A percentile compares a stretch with the other conserved stretches of the same genome.
Conservation (phyloP, 2,888 invertebrate species). For the Dynastes hyllus region DNA sequence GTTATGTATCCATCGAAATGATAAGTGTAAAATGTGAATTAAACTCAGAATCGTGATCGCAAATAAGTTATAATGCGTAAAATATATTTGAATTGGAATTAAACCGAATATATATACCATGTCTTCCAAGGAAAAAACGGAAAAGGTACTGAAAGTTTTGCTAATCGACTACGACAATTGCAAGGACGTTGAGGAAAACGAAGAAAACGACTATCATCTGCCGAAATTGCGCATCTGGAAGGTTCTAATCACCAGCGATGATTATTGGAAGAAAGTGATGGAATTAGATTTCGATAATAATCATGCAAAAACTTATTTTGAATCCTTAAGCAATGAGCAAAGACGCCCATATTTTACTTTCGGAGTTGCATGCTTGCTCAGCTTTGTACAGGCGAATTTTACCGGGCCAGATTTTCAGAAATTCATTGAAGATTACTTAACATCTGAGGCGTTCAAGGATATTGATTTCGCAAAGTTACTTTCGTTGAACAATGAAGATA, state of each 20-base stretch:
- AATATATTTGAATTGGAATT: background rate
- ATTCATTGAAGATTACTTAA: constrained; percentile 70
- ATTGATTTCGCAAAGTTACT: constrained; percentile 71
- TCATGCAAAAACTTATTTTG: constrained; percentile 58
- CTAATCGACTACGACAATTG: constrained; percentile 53
- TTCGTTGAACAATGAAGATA: constrained; percentile 79
- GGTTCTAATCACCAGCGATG: constrained; percentile 53
- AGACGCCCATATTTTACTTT: constrained; percentile 71
- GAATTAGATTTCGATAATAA: constrained; percentile 56
- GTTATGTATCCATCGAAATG: background rate
- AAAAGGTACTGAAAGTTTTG: constrained; percentile 52
- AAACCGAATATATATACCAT: constrained; percentile 12
- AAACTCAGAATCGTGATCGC: background rate
- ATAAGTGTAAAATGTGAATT: background rate
- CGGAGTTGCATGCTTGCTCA: constrained; percentile 79
- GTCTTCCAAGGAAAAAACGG: constrained; percentile 51
- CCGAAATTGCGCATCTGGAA: constrained; percentile 50
- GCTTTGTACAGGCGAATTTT: constrained; percentile 89
- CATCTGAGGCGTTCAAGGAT: constrained; percentile 70
- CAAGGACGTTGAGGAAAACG: constrained; percentile 48
- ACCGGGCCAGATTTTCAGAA: constrained; percentile 79
- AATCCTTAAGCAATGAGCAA: constrained; percentile 64
- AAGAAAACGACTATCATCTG: constrained; percentile 42
- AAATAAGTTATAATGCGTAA: constrained; percentile 12
- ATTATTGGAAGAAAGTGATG: constrained; percentile 57